Evolutionary conservation across 1,140 invertebrate genomes (phyloP).

Genomic region (Cepaea nemoralis): DNA sequence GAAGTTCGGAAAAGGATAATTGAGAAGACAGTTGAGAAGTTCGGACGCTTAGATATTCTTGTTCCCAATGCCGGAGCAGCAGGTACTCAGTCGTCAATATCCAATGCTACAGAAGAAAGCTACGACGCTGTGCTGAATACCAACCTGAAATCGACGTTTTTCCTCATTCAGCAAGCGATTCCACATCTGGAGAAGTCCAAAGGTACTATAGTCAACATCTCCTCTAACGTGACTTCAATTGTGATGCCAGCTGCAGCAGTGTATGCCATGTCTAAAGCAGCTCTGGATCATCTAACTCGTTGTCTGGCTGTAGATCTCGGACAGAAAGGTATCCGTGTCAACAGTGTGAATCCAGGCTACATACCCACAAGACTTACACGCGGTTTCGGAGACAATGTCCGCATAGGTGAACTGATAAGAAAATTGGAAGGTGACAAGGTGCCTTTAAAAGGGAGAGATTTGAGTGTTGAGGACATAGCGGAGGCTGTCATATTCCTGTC

Average conservation of each 20-base stretch:
- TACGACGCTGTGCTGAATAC: neutral
- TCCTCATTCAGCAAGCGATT: constrained; percentile 1
- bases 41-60: constrained; percentile 15
- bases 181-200: constrained; percentile 21
- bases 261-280: neutral
- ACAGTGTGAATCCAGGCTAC: neutral
- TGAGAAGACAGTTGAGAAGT: constrained; percentile 4
- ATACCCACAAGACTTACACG: neutral
- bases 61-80: neutral
- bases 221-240: neutral
- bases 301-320: constrained; percentile 6
- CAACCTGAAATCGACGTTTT: constrained; percentile 8
- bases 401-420: neutral
- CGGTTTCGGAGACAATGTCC: neutral
- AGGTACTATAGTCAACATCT: constrained; percentile 6
- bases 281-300: neutral
- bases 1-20: neutral
- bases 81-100: neutral
- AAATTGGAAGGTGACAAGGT: neutral
- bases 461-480: neutral
- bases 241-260: neutral
- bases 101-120: neutral
- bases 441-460: neutral
- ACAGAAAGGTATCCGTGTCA: constrained; percentile 17
- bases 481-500: neutral